Evolutionary conservation across 1,140 invertebrate genomes (phyloP).

Genomic region (Homarus americanus): DNA sequence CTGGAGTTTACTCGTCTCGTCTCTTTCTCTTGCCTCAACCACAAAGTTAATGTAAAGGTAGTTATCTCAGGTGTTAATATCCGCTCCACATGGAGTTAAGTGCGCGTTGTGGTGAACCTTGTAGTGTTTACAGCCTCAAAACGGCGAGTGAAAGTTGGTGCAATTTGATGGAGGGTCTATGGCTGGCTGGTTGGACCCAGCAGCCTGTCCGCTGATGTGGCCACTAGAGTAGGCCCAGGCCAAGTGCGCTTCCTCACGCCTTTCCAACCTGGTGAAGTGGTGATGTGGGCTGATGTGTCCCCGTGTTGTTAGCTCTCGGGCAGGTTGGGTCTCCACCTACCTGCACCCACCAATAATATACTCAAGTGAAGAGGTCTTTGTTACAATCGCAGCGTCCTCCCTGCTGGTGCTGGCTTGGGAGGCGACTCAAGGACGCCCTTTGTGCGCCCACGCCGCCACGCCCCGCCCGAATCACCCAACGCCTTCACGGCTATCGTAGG

Average conservation of each 20-base stretch:
- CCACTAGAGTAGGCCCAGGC: conserved; percentile 36
- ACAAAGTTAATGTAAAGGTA: conserved; percentile 25
- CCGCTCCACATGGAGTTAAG: background rate
- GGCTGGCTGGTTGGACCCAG: conserved; percentile 31
- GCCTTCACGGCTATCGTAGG: background rate
- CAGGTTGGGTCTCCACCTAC: background rate
- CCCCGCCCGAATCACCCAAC: conserved; percentile 19
- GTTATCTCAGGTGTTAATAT: conserved; percentile 20
- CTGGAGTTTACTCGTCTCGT: conserved; percentile 23
- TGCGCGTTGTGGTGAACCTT: background rate
- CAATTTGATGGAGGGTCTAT: conserved; percentile 54
- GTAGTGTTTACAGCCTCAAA: conserved; percentile 10
- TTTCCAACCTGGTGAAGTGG: conserved; percentile 1
- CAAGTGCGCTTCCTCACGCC: conserved; percentile 13
- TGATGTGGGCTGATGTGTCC: background rate
- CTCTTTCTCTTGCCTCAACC: conserved; percentile 34
- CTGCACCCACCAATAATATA: background rate
- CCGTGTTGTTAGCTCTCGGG: background rate
- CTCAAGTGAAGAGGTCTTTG: background rate
- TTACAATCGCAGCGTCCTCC: conserved; percentile 16
- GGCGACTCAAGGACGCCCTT: conserved; percentile 52
- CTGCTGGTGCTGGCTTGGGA: conserved; percentile 48
- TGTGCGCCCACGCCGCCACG: conserved; percentile 44
- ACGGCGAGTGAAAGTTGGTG: conserved; percentile 50
- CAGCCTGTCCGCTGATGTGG: conserved; percentile 22